These are phyloP conservation scores for Scatophagus argus DNA, from an alignment of 2,113 vertebrate species.

Conservation along the genomic window DNA sequence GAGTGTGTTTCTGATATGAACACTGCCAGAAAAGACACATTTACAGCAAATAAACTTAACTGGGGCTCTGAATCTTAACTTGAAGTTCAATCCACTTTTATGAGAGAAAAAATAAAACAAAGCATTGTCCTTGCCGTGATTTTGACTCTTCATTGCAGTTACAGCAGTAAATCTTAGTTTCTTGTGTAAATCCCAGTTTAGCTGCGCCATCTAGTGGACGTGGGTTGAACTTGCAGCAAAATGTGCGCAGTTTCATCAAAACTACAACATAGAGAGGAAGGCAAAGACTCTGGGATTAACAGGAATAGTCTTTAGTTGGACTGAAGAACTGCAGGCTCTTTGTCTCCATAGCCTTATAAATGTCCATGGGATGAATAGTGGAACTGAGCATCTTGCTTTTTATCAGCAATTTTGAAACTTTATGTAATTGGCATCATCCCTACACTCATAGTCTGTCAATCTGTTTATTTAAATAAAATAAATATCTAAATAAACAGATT, in stretches of 20 bases:
- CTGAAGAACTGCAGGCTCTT: too few species aligned
- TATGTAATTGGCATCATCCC: too few species aligned
- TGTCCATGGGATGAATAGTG: too few species aligned
- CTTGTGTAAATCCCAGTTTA: not conserved
- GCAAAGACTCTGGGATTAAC: too few species aligned
- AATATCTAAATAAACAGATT: not conserved
- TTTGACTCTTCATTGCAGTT: not conserved
- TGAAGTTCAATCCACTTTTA: not conserved
- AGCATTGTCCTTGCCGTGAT: too few species aligned
- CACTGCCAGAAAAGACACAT: not conserved
- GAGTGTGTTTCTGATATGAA: too few species aligned
- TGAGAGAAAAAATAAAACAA: not conserved
- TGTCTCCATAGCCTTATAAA: too few species aligned
- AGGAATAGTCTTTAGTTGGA: too few species aligned
- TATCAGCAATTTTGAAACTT: too few species aligned
- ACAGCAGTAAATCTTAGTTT: not conserved
- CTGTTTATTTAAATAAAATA: too few species aligned
- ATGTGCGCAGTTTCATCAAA: not conserved
- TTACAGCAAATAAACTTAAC: not conserved
- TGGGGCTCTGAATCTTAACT: not conserved
- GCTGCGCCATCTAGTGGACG: conserved; percentile 19
- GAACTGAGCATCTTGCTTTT: not conserved
- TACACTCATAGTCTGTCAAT: too few species aligned
- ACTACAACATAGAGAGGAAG: not conserved
- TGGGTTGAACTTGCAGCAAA: not conserved